A percentile compares a stretch with the other conserved stretches of the same genome.
These are phyloP conservation scores for Falco concolor DNA, from an alignment of 2,797 vertebrate genomes.

Conservation along the genomic window DNA sequence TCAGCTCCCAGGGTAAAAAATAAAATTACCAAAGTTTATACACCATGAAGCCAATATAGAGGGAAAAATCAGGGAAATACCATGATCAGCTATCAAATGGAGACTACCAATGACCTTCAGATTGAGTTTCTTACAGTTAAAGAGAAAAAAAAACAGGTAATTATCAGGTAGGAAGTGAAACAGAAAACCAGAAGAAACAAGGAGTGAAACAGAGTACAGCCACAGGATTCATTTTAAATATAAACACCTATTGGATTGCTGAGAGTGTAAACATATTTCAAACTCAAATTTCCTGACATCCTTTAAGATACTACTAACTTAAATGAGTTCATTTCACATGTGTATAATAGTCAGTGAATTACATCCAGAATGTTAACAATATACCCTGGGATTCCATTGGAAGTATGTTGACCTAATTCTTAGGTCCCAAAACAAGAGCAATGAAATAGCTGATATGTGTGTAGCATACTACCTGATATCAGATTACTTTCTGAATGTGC, in stretches of 20 bases:
- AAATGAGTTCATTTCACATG: background rate
- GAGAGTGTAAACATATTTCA: background rate
- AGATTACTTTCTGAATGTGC: background rate
- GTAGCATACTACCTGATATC: background rate
- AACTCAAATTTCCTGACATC: background rate
- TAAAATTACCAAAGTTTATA: background rate
- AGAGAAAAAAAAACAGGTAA: background rate
- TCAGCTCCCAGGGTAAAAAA: background rate
- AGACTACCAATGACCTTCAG: background rate
- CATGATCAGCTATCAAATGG: background rate
- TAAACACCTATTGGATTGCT: background rate
- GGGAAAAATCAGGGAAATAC: background rate
- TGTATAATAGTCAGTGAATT: background rate
- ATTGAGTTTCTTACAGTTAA: background rate
- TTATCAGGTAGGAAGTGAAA: background rate
- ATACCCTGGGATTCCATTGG: background rate
- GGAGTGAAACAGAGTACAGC: background rate
- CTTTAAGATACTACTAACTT: background rate
- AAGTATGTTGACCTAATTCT: background rate
- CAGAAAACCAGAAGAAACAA: background rate
- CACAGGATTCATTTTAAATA: background rate
- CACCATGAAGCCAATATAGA: background rate
- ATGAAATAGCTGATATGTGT: background rate
- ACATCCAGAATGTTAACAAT: background rate
- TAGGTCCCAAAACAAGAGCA: background rate